Evolutionary conservation across 2,113 vertebrate species (phyloP).

Genomic region (Forbesichthys papilliferus): DNA sequence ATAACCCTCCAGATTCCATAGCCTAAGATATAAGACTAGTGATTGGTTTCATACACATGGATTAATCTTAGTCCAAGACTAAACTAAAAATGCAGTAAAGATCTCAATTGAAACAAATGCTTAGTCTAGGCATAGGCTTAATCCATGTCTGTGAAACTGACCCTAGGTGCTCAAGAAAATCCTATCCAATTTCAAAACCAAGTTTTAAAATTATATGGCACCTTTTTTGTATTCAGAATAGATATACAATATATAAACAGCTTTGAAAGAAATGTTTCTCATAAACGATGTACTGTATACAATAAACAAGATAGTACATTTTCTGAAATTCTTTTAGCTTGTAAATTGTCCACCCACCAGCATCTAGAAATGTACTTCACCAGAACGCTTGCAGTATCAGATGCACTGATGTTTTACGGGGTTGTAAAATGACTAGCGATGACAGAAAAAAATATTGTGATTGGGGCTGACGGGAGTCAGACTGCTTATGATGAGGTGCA

Average conservation of each 20-base stretch:
- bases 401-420: conserved; percentile 52
- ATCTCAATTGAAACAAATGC: no score
- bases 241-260: conserved; percentile 24
- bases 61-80: no score
- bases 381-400: conserved; percentile 28
- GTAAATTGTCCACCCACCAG: background rate
- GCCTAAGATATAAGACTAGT: background rate
- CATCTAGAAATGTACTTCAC: conserved; percentile 18
- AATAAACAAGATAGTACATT: no score
- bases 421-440: conserved; percentile 60
- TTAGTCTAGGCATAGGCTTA: no score
- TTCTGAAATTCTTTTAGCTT: background rate
- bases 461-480: conserved; percentile 61
- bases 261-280: background rate
- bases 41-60: no score
- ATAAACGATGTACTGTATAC: no score
- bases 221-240: conserved; percentile 44
- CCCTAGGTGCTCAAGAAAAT: no score
- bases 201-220: conserved; percentile 21
- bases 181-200: conserved; percentile 5
- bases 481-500: conserved; percentile 62
- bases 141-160: no score
- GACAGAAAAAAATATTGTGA: conserved; percentile 65
- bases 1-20: conserved; percentile 18
- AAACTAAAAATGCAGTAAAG: no score